Evolutionary conservation across 2,797 vertebrate genomes (phyloP), one percentile per base, ranked within the genome.

Genomic region (Enteromius paludinosus): DNA sequence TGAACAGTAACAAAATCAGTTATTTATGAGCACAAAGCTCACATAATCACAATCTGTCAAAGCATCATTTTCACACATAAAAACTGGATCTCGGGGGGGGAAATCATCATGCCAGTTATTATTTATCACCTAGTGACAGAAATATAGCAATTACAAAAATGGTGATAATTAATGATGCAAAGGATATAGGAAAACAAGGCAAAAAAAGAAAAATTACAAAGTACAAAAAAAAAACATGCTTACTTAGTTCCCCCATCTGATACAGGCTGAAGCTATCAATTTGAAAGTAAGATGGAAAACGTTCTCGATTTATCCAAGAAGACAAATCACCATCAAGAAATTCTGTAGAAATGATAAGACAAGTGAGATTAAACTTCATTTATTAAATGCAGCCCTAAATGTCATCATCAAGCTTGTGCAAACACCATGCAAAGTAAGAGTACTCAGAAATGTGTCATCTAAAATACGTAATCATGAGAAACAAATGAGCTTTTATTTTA

Each of bases 241-340:
- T 93, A 99, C 98, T 96, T 90, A 96, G 95, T 49, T 99, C 97
- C 85, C 97, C 97, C 90, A 98, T 97, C 85, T 96, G 94, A 81
- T 99, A 99, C 9, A 99, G 89, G 0, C 94, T 96, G 91, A 96
- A 98, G 75, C 95, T 95, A 88, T 99, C 97, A n/a, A 99, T 90
- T 4, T 92, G 87, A 56, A 93, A 91, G 81, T 95, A 99, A 17
- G 90, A 93, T 49, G 94, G 95, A 92, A 99, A 99, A 14, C 97
- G 95, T 89, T 99, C 97, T 88, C 92, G 95, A 3, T 94, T 97
- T 86, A 99, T 95, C 98, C 98, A 99, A 0, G 92, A 86, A 35
- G 93, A 95, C 54, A 99, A 93, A 66, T 97, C 95, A 0, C 97
- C 96, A 77, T 98, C 96, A 83, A 88, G 91, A 65, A 95, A 95